Evolutionary conservation across 2,113 vertebrate genomes (phyloP).

Genomic region (Entomyzon cyanotis): DNA sequence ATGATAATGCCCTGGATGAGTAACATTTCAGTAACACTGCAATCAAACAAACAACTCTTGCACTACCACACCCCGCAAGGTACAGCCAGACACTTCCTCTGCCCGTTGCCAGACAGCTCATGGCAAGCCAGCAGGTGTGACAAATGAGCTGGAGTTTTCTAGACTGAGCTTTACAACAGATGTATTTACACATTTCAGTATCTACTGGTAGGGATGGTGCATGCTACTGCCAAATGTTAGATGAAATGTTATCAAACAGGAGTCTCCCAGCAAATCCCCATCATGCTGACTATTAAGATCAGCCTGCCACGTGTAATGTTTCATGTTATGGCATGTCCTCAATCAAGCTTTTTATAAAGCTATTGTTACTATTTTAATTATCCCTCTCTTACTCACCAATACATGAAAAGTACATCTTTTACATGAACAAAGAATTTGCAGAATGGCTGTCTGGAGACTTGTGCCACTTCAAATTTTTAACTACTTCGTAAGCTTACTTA

Average conservation of each 20-base stretch:
- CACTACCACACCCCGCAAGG: not conserved
- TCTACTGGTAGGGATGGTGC: conserved; percentile 32
- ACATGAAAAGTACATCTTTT: not conserved
- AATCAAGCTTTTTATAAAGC: not conserved
- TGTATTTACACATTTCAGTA: conserved; percentile 67
- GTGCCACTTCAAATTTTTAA: not conserved
- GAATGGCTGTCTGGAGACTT: not conserved
- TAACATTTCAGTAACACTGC: conserved; percentile 19
- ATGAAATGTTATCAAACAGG: conserved; percentile 67
- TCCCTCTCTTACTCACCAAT: not conserved
- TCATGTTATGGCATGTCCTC: not conserved
- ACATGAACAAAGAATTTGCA: not conserved
- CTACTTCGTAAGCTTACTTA: not conserved
- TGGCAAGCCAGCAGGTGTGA: conserved; percentile 52
- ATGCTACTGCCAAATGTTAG: conserved; percentile 31
- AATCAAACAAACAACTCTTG: not conserved
- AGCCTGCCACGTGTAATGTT: not conserved
- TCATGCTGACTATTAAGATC: not conserved
- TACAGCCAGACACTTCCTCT: conserved; percentile 13
- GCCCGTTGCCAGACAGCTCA: conserved; percentile 7
- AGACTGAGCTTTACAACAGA: conserved; percentile 55
- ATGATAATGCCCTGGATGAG: not conserved
- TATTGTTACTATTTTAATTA: not conserved
- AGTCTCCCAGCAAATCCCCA: not conserved
- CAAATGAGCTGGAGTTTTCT: conserved; percentile 46